Base-by-base conservation (phyloP, 2,113 vertebrate species). In the Melozone crissalis region DNA sequence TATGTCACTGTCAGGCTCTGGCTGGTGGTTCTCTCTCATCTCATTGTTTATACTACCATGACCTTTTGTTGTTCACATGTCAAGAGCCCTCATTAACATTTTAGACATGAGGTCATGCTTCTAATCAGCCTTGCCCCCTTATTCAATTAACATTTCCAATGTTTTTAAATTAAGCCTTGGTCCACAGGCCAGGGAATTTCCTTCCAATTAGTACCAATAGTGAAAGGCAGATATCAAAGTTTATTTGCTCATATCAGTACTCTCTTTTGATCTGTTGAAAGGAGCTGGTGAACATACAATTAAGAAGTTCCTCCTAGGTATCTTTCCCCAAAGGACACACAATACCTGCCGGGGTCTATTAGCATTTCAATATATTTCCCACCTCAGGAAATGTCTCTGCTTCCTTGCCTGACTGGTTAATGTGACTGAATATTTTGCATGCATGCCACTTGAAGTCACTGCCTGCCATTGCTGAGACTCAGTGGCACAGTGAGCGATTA, bases 201-300 rank as follows among this genome's bases (percentile, higher is more conserved):
- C 90, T 92, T 90, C 95, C 94, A 96, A 95, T 97, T 97, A 97
- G 91, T 78, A 75, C n/a, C 47, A 75, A 65, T 28, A 86, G 85
- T 66, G 57, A 97, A 96, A 94, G 89, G 73, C 83, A 93, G 74
- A 87, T 89, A 96, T 96, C 92, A 96, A 96, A 96, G 92, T 97
- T 97, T 97, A 94, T 97, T 97, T 97, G 87, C 89, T 94, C 6
- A 5, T 75, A 97, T 90, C 89, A 52, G 76, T 80, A 77, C 43
- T 84, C 44, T 68, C 87, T 85, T 97, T 97, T 97, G 95, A 97
- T 96, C 91, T 95, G 57, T 84, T 87, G 85, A 93, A 95, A 93
- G 65, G 84, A 95, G 90, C 72, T 94, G 63, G 77, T 72, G 94
- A 94, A 96, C 77, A 73, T 46, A 94, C 93, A 96, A 97, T 97